These are phyloP conservation scores for Sialis fuliginosa DNA, from an alignment of 2,888 invertebrate genomes.

Conservation along the genomic window DNA sequence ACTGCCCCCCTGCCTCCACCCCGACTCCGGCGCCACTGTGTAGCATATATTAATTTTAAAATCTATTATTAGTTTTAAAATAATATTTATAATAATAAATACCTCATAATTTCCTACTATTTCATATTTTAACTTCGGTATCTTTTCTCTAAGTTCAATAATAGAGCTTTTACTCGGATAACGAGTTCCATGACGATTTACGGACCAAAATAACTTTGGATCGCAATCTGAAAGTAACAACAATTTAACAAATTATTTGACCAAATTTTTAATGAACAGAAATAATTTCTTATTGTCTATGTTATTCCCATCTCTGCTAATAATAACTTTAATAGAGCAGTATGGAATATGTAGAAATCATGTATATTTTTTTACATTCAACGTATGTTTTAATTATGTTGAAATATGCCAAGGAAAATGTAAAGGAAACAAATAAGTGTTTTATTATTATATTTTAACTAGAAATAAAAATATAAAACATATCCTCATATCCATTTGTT, in stretches of 20 bases:
- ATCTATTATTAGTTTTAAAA: not conserved
- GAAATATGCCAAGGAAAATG: too few species aligned
- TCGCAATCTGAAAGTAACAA: slow-evolving; percentile 39
- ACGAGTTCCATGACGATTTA: slow-evolving; percentile 50
- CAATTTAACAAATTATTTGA: not conserved
- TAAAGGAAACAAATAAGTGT: too few species aligned
- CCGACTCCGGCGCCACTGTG: not conserved
- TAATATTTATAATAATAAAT: slow-evolving; percentile 9
- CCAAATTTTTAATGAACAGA: too few species aligned
- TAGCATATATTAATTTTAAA: not conserved
- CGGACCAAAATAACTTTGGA: slow-evolving; percentile 54
- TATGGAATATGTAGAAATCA: too few species aligned
- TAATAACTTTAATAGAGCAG: too few species aligned
- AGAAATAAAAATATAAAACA: too few species aligned
- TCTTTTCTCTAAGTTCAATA: slow-evolving; percentile 27
- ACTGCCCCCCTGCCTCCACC: not conserved
- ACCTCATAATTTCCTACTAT: slow-evolving; percentile 46
- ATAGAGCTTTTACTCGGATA: slow-evolving; percentile 41
- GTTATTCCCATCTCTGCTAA: too few species aligned
- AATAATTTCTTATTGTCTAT: too few species aligned
- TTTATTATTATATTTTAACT: too few species aligned
- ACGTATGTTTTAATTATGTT: too few species aligned
- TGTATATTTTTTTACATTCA: too few species aligned
- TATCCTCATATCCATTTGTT: too few species aligned
- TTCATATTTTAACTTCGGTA: slow-evolving; percentile 39